Base-by-base conservation (phyloP, 1,140 invertebrate genomes). In the Luehdorfia chinensis region DNA sequence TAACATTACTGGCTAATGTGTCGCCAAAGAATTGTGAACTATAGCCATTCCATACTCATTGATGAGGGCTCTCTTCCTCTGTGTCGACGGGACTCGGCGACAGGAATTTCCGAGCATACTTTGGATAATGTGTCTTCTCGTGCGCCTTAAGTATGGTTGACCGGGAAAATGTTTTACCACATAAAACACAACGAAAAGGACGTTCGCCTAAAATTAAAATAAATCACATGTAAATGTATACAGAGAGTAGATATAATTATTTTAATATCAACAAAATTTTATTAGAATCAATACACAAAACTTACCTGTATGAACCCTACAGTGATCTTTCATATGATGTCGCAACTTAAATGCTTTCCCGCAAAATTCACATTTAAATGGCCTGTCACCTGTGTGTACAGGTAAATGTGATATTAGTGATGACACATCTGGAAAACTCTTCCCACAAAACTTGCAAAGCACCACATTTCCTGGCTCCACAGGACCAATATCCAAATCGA, bases 291-390 rank as follows among this genome's bases (percentile, higher is more conserved):
- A 19, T 13, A 15, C 50, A 36, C 9, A 15, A 12, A 7, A 71
- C 88, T 87, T 83, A 90, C 89, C 95, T 61, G 95, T 96, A 79
- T 96, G 95, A 41, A 96, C 95, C 66, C 94, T 91, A 87, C 94
- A 95, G 84, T 96, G 95, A 85, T 96, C 95, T 87, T 96, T 96
- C 95, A 97, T 96, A 87, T 96, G 95, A 78, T 96, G 94, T 32
- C 95, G 90, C 57, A 96, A 84, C 77, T 96, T 96, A 88, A 96
- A 96, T 50, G 94, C 94, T 87, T 95, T 95, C 46, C 94, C 94
- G 83, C 95, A 96, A 88, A 95, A 95, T 83, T 95, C 94, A 89
- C 95, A 96, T 87, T 95, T 95, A 83, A 96, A 96, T 25, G 94
- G 95, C 65, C 94, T 87, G 73, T 96, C 94, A 46, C 94, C 95